Base-by-base conservation (phyloP, 2,797 vertebrate genomes). In the Intellagama lesueurii region DNA sequence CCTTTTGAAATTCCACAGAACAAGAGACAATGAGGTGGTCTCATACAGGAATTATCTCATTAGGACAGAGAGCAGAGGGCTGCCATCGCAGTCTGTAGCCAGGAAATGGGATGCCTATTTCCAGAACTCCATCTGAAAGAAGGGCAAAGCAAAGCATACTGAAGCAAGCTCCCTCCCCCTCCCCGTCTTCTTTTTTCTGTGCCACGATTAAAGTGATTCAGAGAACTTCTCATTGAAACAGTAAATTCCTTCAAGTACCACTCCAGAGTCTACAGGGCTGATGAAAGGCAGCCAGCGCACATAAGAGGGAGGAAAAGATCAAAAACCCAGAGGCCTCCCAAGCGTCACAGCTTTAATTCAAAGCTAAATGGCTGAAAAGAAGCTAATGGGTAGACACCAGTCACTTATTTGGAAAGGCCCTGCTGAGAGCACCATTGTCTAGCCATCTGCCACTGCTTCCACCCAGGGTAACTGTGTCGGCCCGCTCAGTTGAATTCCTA, bases 361-460 rank as follows among this genome's bases (percentile, higher is more conserved):
- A 69, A 82, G 87, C 75, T 88, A 87, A 90, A 90, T 30, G 75
- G 73, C 75, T 90, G 82, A 88, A 88, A 88, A 81, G 78, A 88
- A 77, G 83, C 83, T 85, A 88, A 81, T 85, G 70, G 79, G 77
- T 72, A 82, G 81, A 47, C 87, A 52, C 78, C 64, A 77, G 32
- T 69, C 60, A 30, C 83, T 64, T 75, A 75, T 47, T 69, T 56
- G 83, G 82, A 77, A 88, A 40, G 83, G 70, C n/a, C 83, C 49
- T 49, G 73, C 32, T 44, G 76, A 9, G 44, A 83, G 83, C 80
- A 60, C 83, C 79, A 86, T 83, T 91, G 87, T 88, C 72, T 72
- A 52, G 64, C 66, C 72, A 77, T 82, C 90, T 81, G 78, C 70
- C 77, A 86, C 78, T 35, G 78, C 35, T 30, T 76, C 78, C 66